Percentiles rank a stretch among this genome's conserved stretches.
Conservation (phyloP, 2,888 invertebrate species). For the Shargacucullia verbasci region DNA sequence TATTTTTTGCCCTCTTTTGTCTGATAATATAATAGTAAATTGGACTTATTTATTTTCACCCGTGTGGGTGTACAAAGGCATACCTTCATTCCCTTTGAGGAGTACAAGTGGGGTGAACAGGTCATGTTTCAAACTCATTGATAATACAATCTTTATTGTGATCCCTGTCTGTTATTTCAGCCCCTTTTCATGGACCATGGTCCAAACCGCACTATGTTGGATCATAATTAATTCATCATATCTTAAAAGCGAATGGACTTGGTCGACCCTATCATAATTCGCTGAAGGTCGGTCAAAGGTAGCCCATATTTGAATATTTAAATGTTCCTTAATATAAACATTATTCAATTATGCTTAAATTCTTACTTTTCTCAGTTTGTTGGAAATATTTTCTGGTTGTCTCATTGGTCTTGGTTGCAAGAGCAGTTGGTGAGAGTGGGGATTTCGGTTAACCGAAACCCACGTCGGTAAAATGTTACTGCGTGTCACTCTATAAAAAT, state of each 20-base stretch:
- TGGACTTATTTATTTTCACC: too few relatives aligned
- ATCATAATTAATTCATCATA: conserved; percentile 45
- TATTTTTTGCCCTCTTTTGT: too few relatives aligned
- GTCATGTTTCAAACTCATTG: conserved; percentile 23
- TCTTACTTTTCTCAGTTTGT: too few relatives aligned
- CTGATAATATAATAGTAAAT: too few relatives aligned
- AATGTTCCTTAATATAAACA: conserved; percentile 4
- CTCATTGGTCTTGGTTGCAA: too few relatives aligned
- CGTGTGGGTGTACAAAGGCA: conserved; percentile 10
- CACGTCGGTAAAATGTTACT: too few relatives aligned
- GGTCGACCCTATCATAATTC: conserved; percentile 19
- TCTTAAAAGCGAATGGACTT: conserved; percentile 31
- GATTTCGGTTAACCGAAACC: too few relatives aligned
- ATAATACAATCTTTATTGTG: conserved; percentile 29
- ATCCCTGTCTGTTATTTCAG: conserved; percentile 17
- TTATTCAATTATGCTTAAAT: too few relatives aligned
- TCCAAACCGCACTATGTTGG: conserved; percentile 28
- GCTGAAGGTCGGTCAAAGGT: conserved; percentile 26
- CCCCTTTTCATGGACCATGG: conserved; percentile 15
- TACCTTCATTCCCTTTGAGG: conserved; percentile 5
- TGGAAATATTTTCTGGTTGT: too few relatives aligned
- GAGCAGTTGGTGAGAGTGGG: too few relatives aligned
- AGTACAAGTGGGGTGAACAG: conserved; percentile 18
- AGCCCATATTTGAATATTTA: conserved; percentile 23
- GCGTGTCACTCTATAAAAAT: too few relatives aligned